phyloP scores from a whole-genome alignment of 2,888 invertebrate species.

The Phaonia tiefii region DNA sequence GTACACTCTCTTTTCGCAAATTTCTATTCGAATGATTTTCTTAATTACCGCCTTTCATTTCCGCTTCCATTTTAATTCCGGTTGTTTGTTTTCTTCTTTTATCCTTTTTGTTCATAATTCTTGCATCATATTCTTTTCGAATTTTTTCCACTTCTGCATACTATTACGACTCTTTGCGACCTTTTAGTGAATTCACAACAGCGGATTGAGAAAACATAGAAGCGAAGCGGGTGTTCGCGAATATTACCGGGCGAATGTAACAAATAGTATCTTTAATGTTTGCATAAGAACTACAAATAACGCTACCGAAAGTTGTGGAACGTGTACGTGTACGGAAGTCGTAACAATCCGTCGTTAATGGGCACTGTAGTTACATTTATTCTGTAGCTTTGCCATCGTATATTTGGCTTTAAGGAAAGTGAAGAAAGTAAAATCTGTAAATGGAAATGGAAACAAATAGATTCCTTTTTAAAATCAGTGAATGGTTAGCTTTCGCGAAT shows the following conservation, averaged over 20 bases:
- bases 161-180: not conserved
- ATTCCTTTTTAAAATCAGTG: too few relatives aligned
- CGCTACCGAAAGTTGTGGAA: not conserved
- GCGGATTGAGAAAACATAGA: too few relatives aligned
- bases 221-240: too few relatives aligned
- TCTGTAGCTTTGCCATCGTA: too few relatives aligned
- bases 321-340: constrained; percentile 27
- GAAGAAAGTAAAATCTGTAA: too few relatives aligned
- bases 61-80: constrained; percentile 38
- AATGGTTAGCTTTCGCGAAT: too few relatives aligned
- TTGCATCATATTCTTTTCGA: not conserved
- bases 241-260: too few relatives aligned
- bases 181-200: too few relatives aligned
- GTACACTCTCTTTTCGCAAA: constrained; percentile 1
- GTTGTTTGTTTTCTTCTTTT: constrained; percentile 7
- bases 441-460: too few relatives aligned
- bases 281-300: constrained; percentile 16
- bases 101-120: too few relatives aligned
- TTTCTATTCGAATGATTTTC: constrained; percentile 26
- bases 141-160: not conserved
- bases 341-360: constrained; percentile 48
- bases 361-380: constrained; percentile 22
- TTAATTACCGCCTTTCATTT: constrained; percentile 37
- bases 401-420: too few relatives aligned
- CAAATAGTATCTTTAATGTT: constrained; percentile 42